Conservation (phyloP, 2,113 vertebrate genomes). For the Lagenorhynchus albirostris region DNA sequence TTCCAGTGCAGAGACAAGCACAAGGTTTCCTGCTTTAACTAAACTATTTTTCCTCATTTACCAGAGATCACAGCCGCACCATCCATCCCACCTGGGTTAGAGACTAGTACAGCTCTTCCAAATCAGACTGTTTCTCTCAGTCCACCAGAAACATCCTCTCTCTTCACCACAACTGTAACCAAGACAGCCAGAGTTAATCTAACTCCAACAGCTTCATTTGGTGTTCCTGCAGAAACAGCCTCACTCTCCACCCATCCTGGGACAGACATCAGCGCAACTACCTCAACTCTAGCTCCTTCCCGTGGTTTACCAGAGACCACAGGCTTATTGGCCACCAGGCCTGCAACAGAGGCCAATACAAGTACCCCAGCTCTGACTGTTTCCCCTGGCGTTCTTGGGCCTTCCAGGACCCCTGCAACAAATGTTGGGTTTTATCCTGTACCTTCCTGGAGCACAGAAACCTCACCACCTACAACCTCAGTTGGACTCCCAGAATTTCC, state of each 20-base stretch:
- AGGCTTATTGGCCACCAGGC: neutral
- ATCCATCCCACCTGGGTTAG: rapidly evolving
- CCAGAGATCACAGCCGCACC: neutral
- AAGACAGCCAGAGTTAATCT: neutral
- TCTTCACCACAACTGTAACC: neutral
- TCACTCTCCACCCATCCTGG: neutral
- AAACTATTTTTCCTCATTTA: neutral
- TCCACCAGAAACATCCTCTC: neutral
- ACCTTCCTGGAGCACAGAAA: neutral
- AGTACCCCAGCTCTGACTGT: no score
- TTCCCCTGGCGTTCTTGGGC: neutral
- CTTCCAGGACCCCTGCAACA: neutral
- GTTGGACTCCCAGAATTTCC: neutral
- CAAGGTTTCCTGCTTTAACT: neutral
- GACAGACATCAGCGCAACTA: neutral
- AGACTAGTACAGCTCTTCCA: neutral
- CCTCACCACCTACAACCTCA: neutral
- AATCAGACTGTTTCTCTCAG: neutral
- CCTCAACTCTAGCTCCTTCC: neutral
- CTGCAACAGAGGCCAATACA: neutral
- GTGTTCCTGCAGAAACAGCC: neutral
- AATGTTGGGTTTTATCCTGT: neutral
- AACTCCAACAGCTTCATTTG: neutral
- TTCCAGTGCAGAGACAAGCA: neutral
- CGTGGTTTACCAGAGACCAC: neutral